These are phyloP conservation scores for Peromyscus polionotus DNA, from an alignment of 2,113 vertebrate species.

Conservation along the genomic window DNA sequence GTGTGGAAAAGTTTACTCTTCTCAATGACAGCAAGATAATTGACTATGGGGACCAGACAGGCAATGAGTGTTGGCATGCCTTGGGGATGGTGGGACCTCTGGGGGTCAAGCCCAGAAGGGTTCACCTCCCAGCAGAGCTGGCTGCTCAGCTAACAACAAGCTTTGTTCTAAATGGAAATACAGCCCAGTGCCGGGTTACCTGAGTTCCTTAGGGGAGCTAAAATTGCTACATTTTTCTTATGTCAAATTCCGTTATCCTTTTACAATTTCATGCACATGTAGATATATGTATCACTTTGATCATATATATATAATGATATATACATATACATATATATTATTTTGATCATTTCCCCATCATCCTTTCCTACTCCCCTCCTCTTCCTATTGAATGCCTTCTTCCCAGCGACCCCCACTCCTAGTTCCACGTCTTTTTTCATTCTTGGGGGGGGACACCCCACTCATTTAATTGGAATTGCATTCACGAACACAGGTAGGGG, in stretches of 20 bases:
- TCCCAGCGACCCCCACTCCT: background rate
- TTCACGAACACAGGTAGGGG: background rate
- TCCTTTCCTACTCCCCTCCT: background rate
- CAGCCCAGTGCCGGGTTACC: background rate
- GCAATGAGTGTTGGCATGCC: too few relatives aligned
- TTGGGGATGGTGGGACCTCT: background rate
- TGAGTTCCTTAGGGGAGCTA: background rate
- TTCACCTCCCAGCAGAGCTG: background rate
- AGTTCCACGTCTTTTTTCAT: background rate
- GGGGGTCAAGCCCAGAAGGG: background rate
- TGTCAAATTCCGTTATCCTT: background rate
- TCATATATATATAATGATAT: too few relatives aligned
- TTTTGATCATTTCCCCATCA: background rate
- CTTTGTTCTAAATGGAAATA: background rate
- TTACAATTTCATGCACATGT: background rate
- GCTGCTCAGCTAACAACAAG: background rate
- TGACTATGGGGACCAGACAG: background rate
- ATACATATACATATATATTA: background rate
- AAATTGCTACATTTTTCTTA: background rate
- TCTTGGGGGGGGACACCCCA: background rate
- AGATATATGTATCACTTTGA: background rate
- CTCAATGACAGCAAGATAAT: conserved; percentile 25
- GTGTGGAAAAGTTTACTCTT: conserved; percentile 18
- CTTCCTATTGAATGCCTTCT: background rate
- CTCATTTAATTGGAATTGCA: background rate